Evolutionary conservation across 2,888 invertebrate species (phyloP).

Genomic region (Eupithecia insigniata): DNA sequence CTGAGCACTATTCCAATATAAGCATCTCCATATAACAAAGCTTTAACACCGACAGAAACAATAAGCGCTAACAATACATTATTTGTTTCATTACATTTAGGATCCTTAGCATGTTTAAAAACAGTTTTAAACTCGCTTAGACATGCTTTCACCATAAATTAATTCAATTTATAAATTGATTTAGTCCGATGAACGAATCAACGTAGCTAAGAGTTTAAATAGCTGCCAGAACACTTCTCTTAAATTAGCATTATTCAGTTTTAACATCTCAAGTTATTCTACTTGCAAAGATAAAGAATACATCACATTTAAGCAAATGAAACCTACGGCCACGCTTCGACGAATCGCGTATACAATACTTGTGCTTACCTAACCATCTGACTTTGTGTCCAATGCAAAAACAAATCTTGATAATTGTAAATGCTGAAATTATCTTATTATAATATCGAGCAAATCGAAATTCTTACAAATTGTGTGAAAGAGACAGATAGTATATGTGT

Average conservation of each 20-base stretch:
- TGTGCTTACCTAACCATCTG: slow-evolving; percentile 14
- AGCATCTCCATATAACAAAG: neutral
- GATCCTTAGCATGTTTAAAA: neutral
- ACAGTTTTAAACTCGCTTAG: neutral
- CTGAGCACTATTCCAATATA: neutral
- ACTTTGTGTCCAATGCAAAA: slow-evolving; percentile 11
- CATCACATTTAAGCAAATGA: neutral
- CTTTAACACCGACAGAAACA: neutral
- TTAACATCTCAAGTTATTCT: neutral
- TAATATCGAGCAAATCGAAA: neutral
- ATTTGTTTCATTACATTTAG: neutral
- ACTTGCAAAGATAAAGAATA: neutral
- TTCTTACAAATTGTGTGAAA: neutral
- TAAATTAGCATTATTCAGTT: neutral
- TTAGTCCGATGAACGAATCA: neutral
- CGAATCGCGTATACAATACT: slow-evolving; percentile 32
- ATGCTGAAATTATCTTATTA: too few relatives aligned
- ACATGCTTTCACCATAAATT: neutral
- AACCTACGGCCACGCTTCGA: slow-evolving; percentile 20
- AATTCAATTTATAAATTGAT: neutral
- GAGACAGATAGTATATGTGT: too few relatives aligned
- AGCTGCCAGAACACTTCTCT: slow-evolving; percentile 1
- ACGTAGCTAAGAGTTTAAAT: neutral
- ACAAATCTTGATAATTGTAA: neutral
- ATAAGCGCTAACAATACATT: neutral